Evolutionary conservation across 30 jellyfish, hydroid and myxozoan species (phyloP).

Genomic region (Rhopilema esculentum): DNA sequence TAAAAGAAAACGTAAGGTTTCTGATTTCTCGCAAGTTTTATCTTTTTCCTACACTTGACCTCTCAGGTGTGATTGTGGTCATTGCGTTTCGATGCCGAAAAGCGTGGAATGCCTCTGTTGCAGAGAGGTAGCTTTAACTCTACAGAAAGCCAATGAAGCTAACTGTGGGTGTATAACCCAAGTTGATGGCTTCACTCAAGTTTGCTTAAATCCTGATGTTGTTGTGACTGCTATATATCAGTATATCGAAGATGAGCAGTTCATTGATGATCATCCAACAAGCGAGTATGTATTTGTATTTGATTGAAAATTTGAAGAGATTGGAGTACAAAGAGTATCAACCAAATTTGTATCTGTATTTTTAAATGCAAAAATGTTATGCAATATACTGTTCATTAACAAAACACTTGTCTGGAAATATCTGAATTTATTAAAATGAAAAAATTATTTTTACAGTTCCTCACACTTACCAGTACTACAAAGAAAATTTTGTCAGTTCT

Average conservation of each 20-base stretch:
- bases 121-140: background rate
- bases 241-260: conserved; percentile 1
- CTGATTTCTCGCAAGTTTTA: background rate
- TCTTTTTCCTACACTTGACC: background rate
- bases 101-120: conserved; percentile 4
- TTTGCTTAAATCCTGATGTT: conserved; percentile 9
- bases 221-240: conserved; percentile 12
- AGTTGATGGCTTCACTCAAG: conserved; percentile 20
- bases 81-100: background rate
- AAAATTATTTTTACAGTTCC: background rate
- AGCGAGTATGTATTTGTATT: background rate
- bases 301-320: background rate
- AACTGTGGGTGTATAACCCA: conserved; percentile 2
- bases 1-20: background rate
- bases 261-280: background rate
- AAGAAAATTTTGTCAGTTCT: background rate
- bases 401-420: background rate
- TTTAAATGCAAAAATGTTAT: background rate
- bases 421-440: background rate
- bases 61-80: background rate
- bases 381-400: too few relatives aligned
- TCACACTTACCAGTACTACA: background rate
- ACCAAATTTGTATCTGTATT: background rate
- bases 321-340: background rate
- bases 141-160: conserved; percentile 1